Evolutionary conservation across 2,113 vertebrate species (phyloP).

Genomic region (Pygoscelis adeliae): DNA sequence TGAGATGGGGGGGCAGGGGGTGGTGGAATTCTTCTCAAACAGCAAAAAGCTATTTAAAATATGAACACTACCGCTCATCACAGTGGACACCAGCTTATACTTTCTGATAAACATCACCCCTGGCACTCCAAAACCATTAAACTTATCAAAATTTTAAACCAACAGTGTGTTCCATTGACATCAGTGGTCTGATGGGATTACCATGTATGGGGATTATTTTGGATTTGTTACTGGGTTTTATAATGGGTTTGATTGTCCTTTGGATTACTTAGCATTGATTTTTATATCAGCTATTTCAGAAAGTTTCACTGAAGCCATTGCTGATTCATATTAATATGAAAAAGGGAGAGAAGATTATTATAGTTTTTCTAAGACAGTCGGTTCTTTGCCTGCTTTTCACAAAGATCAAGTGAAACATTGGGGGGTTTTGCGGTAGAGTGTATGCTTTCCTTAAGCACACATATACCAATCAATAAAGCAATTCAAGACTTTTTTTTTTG

Average conservation of each 20-base stretch:
- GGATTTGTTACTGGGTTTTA: neutral
- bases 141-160: neutral
- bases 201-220: neutral
- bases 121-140: neutral
- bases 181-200: neutral
- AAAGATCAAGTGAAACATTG: neutral
- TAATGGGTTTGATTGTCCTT: neutral
- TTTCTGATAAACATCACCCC: neutral
- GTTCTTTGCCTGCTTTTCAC: neutral
- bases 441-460: neutral
- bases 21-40: neutral
- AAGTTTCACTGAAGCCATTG: neutral
- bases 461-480: neutral
- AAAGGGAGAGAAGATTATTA: neutral
- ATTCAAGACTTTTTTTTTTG: neutral
- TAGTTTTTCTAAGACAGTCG: neutral
- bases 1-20: neutral
- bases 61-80: neutral
- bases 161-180: neutral
- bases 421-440: too few species aligned
- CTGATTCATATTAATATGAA: neutral
- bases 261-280: neutral
- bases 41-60: neutral
- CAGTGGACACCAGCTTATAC: neutral
- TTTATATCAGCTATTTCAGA: neutral